A percentile compares a stretch with the other conserved stretches of the same genome.
phyloP scores from a whole-genome alignment of 92 coral and sea anemone species.

The Palythoa grandiflora region DNA sequence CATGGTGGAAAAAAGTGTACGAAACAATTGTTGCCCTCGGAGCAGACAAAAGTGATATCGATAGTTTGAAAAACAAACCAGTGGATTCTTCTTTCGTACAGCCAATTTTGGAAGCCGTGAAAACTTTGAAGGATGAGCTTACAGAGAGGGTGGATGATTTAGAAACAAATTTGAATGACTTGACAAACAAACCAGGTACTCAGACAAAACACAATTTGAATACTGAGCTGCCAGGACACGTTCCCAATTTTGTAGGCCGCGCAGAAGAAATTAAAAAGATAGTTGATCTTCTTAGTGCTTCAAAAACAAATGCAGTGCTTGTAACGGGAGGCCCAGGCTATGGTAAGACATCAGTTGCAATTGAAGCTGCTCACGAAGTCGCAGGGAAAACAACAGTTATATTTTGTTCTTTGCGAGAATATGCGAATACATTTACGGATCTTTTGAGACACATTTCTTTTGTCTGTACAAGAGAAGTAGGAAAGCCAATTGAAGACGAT shows the following conservation, averaged over 20 bases:
- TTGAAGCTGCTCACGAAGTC: conserved; percentile 40
- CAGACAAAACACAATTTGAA: background rate
- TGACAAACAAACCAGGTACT: background rate
- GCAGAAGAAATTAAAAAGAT: conserved; percentile 23
- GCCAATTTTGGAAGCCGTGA: background rate
- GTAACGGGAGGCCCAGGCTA: conserved; percentile 65
- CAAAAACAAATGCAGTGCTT: conserved; percentile 19
- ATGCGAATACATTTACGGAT: background rate
- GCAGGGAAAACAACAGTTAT: background rate
- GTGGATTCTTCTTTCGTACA: conserved; percentile 23
- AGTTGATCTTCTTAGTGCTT: background rate
- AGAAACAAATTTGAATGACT: background rate
- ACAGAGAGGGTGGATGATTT: background rate
- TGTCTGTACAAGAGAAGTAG: conserved; percentile 40
- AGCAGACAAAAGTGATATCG: conserved; percentile 26
- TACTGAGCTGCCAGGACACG: conserved; percentile 17
- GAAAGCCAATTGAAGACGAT: conserved; percentile 24
- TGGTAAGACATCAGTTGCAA: conserved; percentile 56
- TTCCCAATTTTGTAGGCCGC: conserved; percentile 29
- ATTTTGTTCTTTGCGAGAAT: background rate
- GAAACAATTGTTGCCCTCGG: conserved; percentile 41
- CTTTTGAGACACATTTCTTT: conserved; percentile 2
- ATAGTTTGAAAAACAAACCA: conserved; percentile 45
- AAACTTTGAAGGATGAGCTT: background rate
- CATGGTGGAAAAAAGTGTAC: conserved; percentile 50